Base-by-base conservation (phyloP, 2,888 invertebrate species). In the Ectropis crepuscularia region DNA sequence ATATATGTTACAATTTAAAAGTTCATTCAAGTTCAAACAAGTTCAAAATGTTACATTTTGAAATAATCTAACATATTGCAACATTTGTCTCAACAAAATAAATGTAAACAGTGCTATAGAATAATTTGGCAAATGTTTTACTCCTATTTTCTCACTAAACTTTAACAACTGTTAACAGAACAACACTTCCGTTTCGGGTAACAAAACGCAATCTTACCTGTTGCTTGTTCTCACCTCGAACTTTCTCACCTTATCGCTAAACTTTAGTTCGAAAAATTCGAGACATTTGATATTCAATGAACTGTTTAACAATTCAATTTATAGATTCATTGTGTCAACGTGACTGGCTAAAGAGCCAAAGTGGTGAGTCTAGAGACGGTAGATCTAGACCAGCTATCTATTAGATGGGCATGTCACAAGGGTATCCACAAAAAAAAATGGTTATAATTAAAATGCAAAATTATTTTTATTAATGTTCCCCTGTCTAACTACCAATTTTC, bases 251-350 rank as follows among this genome's bases (percentile, higher is more conserved):
- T 61, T 60, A 60, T 60, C 42, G 69, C 53, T 42, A n/a, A 53
- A 61, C 70, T 72, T 75, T 61, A 65, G 67, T 62, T 64, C 66
- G 55, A 67, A 75, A 74, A 67, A 68, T 61, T 67, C 68, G 68
- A 73, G 73, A 76, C 73, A 63, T 51, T 59, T 59, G 16, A 53
- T 65, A 62, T 62, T 57, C 60, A 72, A 64, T 65, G 60, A 71
- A 65, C 57, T 67, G 73, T 70, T 72, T 77, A 76, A 75, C 74
- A 68, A 72, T 74, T 76, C 69, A 78, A 81, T 91, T 91, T 90
- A 72, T 91, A 92, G 92, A 92, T 92, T 90, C 91, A 89, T 91
- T 92, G 89, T 87, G 86, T 82, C 92, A 92, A 80, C 92, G 92
- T 84, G 91, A 91, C 85, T 92, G 92, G 92, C 92, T 92, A 80